These are phyloP conservation scores for Alauda arvensis DNA, from an alignment of 2,797 vertebrate genomes.

Conservation along the genomic window DNA sequence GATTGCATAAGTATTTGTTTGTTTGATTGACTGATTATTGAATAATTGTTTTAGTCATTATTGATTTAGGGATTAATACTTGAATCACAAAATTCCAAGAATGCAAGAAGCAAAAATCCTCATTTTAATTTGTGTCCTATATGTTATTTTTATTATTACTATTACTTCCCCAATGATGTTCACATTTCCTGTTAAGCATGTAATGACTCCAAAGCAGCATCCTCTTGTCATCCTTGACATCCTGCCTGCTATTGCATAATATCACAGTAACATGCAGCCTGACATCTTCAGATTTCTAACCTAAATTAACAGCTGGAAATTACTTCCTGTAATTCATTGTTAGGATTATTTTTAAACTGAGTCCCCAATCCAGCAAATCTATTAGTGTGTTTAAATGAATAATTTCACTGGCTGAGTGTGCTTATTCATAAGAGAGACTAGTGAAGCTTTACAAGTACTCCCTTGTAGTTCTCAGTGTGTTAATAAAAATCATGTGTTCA, in stretches of 20 bases:
- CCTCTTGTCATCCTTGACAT: background rate
- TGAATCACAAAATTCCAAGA: background rate
- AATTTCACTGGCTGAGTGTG: background rate
- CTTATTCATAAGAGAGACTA: background rate
- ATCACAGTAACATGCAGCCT: background rate
- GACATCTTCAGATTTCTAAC: background rate
- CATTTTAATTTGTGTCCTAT: background rate
- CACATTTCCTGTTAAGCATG: background rate
- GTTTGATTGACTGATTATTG: background rate
- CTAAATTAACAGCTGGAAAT: background rate
- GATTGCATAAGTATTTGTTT: background rate
- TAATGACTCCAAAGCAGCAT: background rate
- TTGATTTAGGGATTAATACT: background rate
- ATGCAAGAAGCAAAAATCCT: background rate
- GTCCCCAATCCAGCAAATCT: background rate
- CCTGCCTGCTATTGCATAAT: background rate
- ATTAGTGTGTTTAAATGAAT: background rate
- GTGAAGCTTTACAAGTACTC: background rate
- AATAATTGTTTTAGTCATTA: background rate
- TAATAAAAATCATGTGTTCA: slow-evolving; percentile 3
- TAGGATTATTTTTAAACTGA: background rate
- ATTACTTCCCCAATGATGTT: background rate
- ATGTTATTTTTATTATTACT: background rate
- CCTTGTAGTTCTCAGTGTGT: background rate
- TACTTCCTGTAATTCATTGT: background rate